A percentile compares a stretch with the other conserved stretches of the same genome.
These are phyloP conservation scores for Agrotis ipsilon DNA, from an alignment of 2,888 invertebrate genomes.

Conservation along the genomic window DNA sequence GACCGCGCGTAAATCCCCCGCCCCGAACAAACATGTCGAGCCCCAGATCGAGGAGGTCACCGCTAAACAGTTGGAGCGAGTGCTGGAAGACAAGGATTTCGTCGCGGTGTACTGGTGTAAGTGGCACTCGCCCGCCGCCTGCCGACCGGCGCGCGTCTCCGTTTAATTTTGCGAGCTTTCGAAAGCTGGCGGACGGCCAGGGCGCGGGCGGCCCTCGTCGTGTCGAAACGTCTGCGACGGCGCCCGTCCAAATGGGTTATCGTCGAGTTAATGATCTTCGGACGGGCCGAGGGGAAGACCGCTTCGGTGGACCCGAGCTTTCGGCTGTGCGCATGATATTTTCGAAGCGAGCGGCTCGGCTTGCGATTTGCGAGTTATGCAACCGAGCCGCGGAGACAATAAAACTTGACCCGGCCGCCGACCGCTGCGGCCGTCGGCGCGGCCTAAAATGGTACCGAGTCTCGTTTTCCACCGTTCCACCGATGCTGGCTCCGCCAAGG, in stretches of 20 bases:
- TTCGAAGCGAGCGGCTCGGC: conserved; percentile 81
- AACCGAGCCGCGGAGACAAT: conserved; percentile 87
- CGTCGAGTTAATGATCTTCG: conserved; percentile 87
- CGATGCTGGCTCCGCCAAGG: conserved; percentile 85
- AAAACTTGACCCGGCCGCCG: conserved; percentile 87
- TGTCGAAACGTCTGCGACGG: conserved; percentile 83
- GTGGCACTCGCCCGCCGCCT: conserved; percentile 87
- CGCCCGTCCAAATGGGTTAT: conserved; percentile 87
- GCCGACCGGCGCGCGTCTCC: conserved; percentile 75
- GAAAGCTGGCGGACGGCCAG: conserved; percentile 78
- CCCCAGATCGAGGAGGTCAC: conserved; percentile 98
- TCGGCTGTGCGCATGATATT: conserved; percentile 79
- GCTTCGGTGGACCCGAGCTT: conserved; percentile 67
- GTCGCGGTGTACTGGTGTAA: conserved; percentile 99
- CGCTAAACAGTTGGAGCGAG: conserved; percentile 97
- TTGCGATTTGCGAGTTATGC: conserved; percentile 82
- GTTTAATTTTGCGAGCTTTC: conserved; percentile 75
- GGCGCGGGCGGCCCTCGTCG: conserved; percentile 77
- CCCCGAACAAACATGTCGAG: conserved; percentile 85
- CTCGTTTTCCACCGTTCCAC: conserved; percentile 87
- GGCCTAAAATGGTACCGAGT: conserved; percentile 90
- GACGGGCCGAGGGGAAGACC: conserved; percentile 76
- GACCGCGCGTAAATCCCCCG: conserved; percentile 86
- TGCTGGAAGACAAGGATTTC: conserved; percentile 97
- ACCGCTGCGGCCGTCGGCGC: conserved; percentile 82